phyloP scores from a whole-genome alignment of 2,797 vertebrate genomes.

The Syngnathus rostellatus region DNA sequence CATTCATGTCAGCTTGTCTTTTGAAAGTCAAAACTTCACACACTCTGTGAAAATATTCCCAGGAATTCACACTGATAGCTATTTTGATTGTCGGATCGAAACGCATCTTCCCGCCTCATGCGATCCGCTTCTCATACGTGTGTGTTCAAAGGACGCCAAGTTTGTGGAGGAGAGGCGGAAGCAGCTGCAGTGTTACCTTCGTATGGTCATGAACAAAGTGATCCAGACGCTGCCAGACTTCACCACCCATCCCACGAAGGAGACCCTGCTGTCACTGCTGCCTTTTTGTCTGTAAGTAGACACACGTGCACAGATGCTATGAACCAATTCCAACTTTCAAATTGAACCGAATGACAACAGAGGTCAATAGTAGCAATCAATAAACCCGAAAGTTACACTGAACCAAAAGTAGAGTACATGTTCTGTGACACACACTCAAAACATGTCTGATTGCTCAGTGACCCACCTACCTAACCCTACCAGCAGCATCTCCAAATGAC shows the following conservation, averaged over 20 bases:
- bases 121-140: not conserved
- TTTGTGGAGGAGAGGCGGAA: conserved; percentile 95
- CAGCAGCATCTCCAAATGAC: too few relatives aligned
- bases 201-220: conserved; percentile 94
- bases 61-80: too few relatives aligned
- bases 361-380: too few relatives aligned
- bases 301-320: not conserved
- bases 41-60: too few relatives aligned
- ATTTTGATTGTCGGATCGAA: not conserved
- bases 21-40: not conserved
- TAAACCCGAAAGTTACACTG: too few relatives aligned
- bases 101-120: not conserved
- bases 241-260: conserved; percentile 82
- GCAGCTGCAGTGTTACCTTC: conserved; percentile 91
- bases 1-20: not conserved
- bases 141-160: conserved; percentile 81
- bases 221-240: conserved; percentile 92
- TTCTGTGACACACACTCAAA: not conserved
- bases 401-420: not conserved
- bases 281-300: conserved; percentile 92
- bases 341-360: too few relatives aligned
- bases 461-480: too few relatives aligned
- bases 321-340: not conserved
- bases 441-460: too few relatives aligned
- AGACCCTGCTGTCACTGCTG: conserved; percentile 83